Conservation (phyloP, 1,140 invertebrate genomes). For the Panulirus ornatus region DNA sequence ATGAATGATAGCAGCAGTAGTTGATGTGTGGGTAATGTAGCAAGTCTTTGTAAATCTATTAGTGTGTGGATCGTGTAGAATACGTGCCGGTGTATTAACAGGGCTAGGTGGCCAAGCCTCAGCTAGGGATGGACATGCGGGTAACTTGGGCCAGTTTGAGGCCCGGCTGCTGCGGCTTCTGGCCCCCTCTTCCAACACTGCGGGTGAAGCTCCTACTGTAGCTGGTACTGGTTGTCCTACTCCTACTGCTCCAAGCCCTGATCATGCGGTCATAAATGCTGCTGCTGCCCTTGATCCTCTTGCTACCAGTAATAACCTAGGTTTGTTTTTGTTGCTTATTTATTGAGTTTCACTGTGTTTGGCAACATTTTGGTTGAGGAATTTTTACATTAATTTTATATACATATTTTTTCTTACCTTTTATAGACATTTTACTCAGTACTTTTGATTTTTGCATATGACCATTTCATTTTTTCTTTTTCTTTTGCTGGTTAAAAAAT, state of each 20-base stretch:
- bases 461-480: not conserved
- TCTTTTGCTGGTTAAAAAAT: too few relatives aligned
- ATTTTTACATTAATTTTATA: not conserved
- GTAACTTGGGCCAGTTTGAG: slow-evolving; percentile 70
- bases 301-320: slow-evolving; percentile 69
- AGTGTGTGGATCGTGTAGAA: slow-evolving; percentile 31
- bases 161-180: slow-evolving; percentile 63
- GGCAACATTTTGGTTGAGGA: not conserved
- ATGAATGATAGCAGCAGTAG: not conserved
- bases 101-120: slow-evolving; percentile 44
- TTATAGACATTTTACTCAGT: not conserved
- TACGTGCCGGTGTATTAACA: slow-evolving; percentile 37
- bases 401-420: not conserved
- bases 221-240: slow-evolving; percentile 34
- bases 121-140: slow-evolving; percentile 38
- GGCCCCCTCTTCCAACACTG: slow-evolving; percentile 45
- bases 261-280: slow-evolving; percentile 40
- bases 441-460: slow-evolving; percentile 33
- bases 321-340: slow-evolving; percentile 67
- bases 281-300: slow-evolving; percentile 61
- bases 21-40: not conserved
- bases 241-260: slow-evolving; percentile 50
- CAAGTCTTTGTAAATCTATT: not conserved
- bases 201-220: slow-evolving; percentile 7
- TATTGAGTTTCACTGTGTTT: slow-evolving; percentile 40